phyloP scores from a whole-genome alignment of 64 coral and sea anemone species.

The Pachyseris speciosa region DNA sequence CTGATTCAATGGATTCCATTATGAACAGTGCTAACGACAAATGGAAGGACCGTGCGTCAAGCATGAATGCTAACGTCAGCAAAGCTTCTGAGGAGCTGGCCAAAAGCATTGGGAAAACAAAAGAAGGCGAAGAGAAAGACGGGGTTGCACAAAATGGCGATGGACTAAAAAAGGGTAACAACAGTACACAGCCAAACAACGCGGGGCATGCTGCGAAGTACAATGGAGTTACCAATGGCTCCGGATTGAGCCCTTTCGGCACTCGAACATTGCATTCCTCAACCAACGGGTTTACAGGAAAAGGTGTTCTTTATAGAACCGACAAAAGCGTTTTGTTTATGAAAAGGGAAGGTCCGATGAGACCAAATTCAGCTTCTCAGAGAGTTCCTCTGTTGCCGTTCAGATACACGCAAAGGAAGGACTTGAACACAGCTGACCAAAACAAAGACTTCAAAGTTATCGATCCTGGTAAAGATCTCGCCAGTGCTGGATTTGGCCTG shows the following conservation, averaged over 20 bases:
- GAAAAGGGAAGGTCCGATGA: conserved; percentile 12
- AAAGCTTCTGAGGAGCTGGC: conserved; percentile 30
- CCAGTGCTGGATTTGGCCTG: conserved; percentile 86
- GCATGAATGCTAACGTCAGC: neutral
- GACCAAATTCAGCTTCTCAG: neutral
- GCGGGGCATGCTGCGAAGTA: neutral
- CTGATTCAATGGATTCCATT: conserved; percentile 55
- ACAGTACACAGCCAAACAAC: neutral
- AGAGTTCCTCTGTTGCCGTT: conserved; percentile 66
- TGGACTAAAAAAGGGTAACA: neutral
- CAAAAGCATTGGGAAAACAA: conserved; percentile 29
- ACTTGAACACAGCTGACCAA: neutral
- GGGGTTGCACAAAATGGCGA: too few relatives aligned
- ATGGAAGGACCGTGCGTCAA: conserved; percentile 62
- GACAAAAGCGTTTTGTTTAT: conserved; percentile 2
- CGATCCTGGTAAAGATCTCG: conserved; percentile 79
- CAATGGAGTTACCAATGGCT: neutral
- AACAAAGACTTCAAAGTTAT: conserved; percentile 71
- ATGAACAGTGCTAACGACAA: conserved; percentile 40
- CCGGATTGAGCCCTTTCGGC: neutral
- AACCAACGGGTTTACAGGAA: neutral
- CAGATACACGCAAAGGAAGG: conserved; percentile 57
- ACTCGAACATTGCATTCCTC: conserved; percentile 20
- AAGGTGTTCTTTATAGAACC: conserved; percentile 16
- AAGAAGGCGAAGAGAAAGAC: neutral